A percentile compares a stretch with the other conserved stretches of the same genome.
phyloP scores from a whole-genome alignment of 2,888 invertebrate genomes.

The Ormyrus labotus region DNA sequence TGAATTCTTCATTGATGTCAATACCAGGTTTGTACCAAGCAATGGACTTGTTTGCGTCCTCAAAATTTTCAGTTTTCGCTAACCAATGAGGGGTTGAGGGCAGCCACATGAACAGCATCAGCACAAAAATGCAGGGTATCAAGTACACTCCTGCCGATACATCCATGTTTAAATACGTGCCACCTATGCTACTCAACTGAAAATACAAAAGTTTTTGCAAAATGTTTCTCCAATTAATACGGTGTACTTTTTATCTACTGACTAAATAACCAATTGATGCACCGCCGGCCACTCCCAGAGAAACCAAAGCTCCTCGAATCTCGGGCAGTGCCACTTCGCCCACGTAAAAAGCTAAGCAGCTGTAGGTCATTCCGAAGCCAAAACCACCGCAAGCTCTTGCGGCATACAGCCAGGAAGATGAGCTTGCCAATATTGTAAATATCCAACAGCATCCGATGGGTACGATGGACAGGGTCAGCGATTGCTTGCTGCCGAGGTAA shows the following conservation, averaged over 20 bases:
- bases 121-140: slow-evolving; percentile 59
- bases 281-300: slow-evolving; percentile 64
- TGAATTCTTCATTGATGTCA: slow-evolving; percentile 58
- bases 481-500: slow-evolving; percentile 61
- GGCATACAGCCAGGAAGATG: slow-evolving; percentile 60
- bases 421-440: slow-evolving; percentile 58
- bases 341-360: slow-evolving; percentile 65
- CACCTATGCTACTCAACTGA: slow-evolving; percentile 67
- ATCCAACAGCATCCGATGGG: slow-evolving; percentile 61
- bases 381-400: slow-evolving; percentile 60
- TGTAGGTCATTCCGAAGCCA: slow-evolving; percentile 64
- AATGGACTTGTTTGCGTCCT: slow-evolving; percentile 62
- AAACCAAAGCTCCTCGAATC: slow-evolving; percentile 67
- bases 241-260: not conserved
- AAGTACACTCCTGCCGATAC: slow-evolving; percentile 64
- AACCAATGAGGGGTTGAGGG: slow-evolving; percentile 67
- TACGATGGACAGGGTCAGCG: slow-evolving; percentile 57
- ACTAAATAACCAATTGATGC: slow-evolving; percentile 23
- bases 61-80: slow-evolving; percentile 22
- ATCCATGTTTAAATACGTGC: slow-evolving; percentile 64
- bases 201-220: not conserved
- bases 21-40: slow-evolving; percentile 63
- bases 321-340: slow-evolving; percentile 65
- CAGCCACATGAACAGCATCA: slow-evolving; percentile 64
- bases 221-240: too few relatives aligned